Percentiles rank a stretch among this genome's conserved stretches.
These are phyloP conservation scores for Lepidotrigona ventralis DNA, from an alignment of 1,140 invertebrate species.

Conservation along the genomic window DNA sequence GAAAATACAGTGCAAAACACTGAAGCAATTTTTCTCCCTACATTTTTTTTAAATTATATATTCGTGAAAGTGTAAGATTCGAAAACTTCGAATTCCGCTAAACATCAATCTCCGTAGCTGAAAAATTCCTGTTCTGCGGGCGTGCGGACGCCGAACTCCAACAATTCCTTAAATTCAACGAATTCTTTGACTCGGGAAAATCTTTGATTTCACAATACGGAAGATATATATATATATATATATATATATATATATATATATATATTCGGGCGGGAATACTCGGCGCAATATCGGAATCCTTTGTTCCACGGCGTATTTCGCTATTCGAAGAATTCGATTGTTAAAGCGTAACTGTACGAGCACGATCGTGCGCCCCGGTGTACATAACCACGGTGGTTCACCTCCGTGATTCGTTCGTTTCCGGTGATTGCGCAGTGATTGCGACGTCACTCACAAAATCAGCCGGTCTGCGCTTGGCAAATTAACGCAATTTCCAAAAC, in stretches of 20 bases:
- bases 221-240: no score
- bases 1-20: no score
- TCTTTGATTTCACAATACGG: background rate
- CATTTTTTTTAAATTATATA: no score
- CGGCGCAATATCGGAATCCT: background rate
- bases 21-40: no score
- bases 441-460: conserved; percentile 76
- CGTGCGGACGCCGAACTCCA: background rate
- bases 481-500: conserved; percentile 78
- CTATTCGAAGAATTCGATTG: conserved; percentile 46
- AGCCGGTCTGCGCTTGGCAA: conserved; percentile 70
- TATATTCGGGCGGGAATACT: no score
- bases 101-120: background rate
- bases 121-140: no score
- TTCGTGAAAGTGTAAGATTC: no score
- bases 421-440: conserved; percentile 75
- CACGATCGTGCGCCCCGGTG: conserved; percentile 25
- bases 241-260: no score
- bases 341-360: conserved; percentile 41
- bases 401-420: conserved; percentile 67
- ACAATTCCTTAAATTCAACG: background rate
- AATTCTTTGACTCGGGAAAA: background rate
- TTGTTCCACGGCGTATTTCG: background rate
- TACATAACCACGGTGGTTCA: conserved; percentile 44
- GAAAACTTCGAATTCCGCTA: no score